Conservation (phyloP, 2,113 vertebrate species). For the Felis chaus region DNA sequence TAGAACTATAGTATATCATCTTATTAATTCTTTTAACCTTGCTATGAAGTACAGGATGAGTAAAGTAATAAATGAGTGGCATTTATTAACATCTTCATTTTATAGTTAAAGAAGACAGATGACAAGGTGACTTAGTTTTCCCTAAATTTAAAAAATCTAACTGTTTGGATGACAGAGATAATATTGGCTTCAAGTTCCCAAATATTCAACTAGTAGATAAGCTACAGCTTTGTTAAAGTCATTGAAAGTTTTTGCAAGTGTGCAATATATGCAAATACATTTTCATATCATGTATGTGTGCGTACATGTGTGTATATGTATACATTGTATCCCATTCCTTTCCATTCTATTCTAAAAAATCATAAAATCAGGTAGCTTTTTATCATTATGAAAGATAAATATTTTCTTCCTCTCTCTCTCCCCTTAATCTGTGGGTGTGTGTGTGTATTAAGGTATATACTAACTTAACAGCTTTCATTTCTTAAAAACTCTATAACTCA, state of each 20-base stretch:
- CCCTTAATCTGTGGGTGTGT: not conserved
- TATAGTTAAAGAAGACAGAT: not conserved
- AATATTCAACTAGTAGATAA: not conserved
- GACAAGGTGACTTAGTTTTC: not conserved
- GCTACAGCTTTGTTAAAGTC: not conserved
- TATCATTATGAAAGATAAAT: not conserved
- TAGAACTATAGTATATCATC: not conserved
- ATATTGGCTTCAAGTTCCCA: not conserved
- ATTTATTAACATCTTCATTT: not conserved
- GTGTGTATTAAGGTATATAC: not conserved
- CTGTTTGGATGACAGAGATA: not conserved
- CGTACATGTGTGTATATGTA: not conserved
- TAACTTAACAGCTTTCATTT: not conserved
- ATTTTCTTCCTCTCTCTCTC: not conserved
- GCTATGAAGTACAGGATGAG: not conserved
- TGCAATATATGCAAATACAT: not conserved
- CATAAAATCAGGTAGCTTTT: not conserved
- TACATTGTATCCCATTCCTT: not conserved
- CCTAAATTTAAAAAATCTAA: not conserved
- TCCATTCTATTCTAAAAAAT: not conserved
- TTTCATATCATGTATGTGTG: not conserved
- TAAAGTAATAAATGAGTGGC: not conserved
- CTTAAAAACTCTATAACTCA: not conserved
- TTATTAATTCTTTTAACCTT: constrained; percentile 44
- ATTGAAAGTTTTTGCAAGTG: not conserved